Evolutionary conservation across 2,797 vertebrate species (phyloP).

Genomic region (Fundulus diaphanus): DNA sequence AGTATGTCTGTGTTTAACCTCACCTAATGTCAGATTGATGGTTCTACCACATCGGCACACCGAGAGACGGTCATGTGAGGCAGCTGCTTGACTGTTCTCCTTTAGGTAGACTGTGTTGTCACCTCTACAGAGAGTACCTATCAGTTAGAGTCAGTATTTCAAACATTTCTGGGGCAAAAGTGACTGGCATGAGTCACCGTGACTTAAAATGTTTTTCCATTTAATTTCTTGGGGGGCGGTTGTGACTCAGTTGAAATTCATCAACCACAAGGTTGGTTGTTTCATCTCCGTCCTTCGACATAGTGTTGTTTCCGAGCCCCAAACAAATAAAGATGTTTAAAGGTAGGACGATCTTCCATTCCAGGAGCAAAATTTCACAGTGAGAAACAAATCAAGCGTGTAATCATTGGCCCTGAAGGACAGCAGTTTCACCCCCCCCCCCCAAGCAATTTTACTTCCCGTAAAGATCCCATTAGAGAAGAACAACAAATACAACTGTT

Average conservation of each 20-base stretch:
- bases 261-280: not conserved
- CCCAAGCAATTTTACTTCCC: not conserved
- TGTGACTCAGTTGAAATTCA: not conserved
- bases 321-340: not conserved
- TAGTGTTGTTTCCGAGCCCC: not conserved
- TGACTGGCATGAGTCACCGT: slow-evolving; percentile 14
- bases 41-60: slow-evolving; percentile 45
- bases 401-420: slow-evolving; percentile 3
- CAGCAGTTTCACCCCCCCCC: not conserved
- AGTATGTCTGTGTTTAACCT: slow-evolving; percentile 36
- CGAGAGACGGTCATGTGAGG: slow-evolving; percentile 37
- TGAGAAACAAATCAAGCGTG: too few species aligned
- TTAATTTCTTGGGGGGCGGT: not conserved
- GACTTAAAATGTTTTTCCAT: not conserved
- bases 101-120: not conserved
- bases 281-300: not conserved
- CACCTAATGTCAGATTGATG: slow-evolving; percentile 25
- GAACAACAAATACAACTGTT: not conserved
- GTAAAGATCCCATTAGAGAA: not conserved
- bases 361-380: too few species aligned
- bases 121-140: not conserved
- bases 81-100: slow-evolving; percentile 13
- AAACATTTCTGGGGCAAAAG: not conserved
- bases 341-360: too few species aligned
- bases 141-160: not conserved